These are phyloP conservation scores for Thalassarche chlororhynchos DNA, from an alignment of 2,113 vertebrate species.

Conservation along the genomic window DNA sequence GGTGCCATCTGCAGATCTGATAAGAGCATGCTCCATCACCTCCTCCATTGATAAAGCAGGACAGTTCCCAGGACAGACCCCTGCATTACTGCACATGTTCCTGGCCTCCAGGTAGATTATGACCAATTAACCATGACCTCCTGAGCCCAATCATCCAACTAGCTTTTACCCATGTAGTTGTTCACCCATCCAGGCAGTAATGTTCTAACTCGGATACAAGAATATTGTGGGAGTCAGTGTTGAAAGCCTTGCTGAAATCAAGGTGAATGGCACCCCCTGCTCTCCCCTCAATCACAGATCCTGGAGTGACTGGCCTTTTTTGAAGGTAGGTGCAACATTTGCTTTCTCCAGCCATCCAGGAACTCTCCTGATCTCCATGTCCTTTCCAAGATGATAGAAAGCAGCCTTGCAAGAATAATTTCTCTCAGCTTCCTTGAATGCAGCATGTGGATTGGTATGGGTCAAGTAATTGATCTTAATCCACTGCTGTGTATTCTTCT, in stretches of 20 bases:
- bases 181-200: accelerated
- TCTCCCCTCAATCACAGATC: not conserved
- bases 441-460: not conserved
- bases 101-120: not conserved
- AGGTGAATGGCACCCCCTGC: not conserved
- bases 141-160: not conserved
- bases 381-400: not conserved
- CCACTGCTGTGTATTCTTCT: not conserved
- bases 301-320: not conserved
- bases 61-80: not conserved
- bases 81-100: not conserved
- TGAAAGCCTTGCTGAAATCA: not conserved
- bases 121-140: not conserved
- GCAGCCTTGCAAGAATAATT: not conserved
- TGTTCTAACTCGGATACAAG: not conserved
- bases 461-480: not conserved
- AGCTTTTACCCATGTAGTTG: not conserved
- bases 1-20: not conserved
- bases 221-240: not conserved
- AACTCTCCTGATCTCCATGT: not conserved
- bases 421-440: not conserved
- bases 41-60: not conserved
- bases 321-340: not conserved
- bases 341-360: not conserved
- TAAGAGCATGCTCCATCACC: not conserved